phyloP scores from a whole-genome alignment of 2,797 vertebrate species.

The Eidolon dupreanum region DNA sequence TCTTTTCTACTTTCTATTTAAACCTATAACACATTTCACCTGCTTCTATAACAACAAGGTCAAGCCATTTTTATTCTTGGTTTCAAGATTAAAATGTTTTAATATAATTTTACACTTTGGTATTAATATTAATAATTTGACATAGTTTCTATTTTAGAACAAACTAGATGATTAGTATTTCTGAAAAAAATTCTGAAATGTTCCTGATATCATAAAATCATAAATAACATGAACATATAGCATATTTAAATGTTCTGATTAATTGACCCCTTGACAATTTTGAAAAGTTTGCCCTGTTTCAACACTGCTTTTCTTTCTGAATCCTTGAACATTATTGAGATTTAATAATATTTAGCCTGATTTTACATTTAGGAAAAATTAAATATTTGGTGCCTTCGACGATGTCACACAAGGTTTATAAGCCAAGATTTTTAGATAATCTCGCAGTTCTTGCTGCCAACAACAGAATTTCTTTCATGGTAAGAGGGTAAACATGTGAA shows the following conservation, averaged over 20 bases:
- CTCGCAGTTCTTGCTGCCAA: neutral
- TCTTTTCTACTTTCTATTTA: conserved; percentile 47
- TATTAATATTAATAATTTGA: conserved; percentile 33
- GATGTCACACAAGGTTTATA: neutral
- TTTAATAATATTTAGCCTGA: neutral
- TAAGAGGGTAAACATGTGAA: neutral
- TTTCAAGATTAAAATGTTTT: conserved; percentile 29
- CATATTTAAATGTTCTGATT: neutral
- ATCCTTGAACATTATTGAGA: neutral
- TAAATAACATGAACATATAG: neutral
- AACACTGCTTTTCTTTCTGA: neutral
- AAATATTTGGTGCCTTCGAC: neutral
- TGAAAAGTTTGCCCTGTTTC: neutral
- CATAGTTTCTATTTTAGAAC: neutral
- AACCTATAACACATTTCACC: neutral
- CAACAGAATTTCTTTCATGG: neutral
- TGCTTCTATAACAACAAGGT: neutral
- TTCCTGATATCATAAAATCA: neutral
- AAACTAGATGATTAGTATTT: neutral
- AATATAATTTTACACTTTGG: conserved; percentile 1
- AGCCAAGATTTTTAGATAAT: neutral
- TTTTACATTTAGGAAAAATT: neutral
- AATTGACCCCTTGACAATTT: neutral
- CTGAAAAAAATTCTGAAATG: neutral
- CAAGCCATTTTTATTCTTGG: neutral